Conservation (phyloP, 2,113 vertebrate species). For the Platysteira castanea region DNA sequence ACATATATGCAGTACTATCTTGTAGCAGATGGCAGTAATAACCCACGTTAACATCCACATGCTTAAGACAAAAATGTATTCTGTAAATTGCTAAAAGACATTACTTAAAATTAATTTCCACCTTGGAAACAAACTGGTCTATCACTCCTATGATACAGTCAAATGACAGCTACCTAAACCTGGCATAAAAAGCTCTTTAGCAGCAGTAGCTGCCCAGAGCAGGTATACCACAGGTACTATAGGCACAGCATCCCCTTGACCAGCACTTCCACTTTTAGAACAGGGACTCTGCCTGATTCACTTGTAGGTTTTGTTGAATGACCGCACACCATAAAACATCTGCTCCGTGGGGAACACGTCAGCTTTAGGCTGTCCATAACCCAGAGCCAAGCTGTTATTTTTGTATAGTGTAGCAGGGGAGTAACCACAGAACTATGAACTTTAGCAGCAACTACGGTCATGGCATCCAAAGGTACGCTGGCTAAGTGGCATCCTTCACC, state of each 20-base stretch:
- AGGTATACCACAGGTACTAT: not conserved
- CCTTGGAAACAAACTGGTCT: not conserved
- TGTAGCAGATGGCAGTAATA: not conserved
- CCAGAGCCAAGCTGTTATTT: not conserved
- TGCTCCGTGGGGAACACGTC: not conserved
- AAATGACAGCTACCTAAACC: not conserved
- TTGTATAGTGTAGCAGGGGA: not conserved
- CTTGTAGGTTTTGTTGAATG: not conserved
- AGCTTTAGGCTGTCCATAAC: not conserved
- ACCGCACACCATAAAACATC: not conserved
- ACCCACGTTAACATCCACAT: fast-evolving
- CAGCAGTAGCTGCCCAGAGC: not conserved
- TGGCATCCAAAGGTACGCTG: not conserved
- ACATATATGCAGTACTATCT: not conserved
- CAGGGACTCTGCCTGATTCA: not conserved
- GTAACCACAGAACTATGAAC: not conserved
- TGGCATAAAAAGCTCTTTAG: not conserved
- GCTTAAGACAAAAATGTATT: not conserved
- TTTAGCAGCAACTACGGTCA: not conserved
- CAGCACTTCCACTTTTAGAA: not conserved
- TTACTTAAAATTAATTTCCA: not conserved
- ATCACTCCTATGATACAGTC: not conserved
- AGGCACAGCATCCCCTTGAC: not conserved
- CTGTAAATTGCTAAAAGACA: not conserved
- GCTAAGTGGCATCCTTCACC: not conserved